Base-by-base conservation (phyloP, 2,113 vertebrate species). In the Trichechus manatus region DNA sequence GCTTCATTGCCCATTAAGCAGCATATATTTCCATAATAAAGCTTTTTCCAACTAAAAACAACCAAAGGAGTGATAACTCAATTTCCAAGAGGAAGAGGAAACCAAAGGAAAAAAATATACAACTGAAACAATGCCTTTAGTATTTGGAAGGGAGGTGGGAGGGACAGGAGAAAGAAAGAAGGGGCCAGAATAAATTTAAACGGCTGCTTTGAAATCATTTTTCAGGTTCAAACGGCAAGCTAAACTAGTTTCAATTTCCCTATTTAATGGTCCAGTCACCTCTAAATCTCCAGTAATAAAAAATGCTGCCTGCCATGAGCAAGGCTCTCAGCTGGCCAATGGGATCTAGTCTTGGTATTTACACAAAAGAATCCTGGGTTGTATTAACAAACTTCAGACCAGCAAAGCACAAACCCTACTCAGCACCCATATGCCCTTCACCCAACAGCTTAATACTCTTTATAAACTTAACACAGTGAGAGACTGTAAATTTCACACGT, bases 81-180 rank as follows among this genome's bases (percentile, higher is more conserved):
- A 80, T n/a, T 97, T 87, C 87, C 68, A 44, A 96, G 53, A 70
- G 44, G 87, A 50, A 79, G 53, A 96, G 42, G 9, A 80, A 82
- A 86, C 63, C 19, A 27, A 85, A 61, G 3, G 79, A 72, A 3
- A 68, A 74, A 92, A 87, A 95, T 42, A 91, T 0, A 89, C 59
- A 96, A 85, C 47, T 39, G 85, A 97, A 79, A 96, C 87, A 95
- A 97, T 47, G 25, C 64, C 39, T 95, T 94, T 33, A 50, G 36
- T 61, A 96, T 82, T 33, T 77, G 95, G 78, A 83, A 31, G 64
- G 93, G 39, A 88, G 89, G 36, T 11, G 17, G 88, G 63, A 92
- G 27, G 29, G 78, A 20, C 39, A 25, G 29, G 61, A 50, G n/a
- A 22, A 63, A 50, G n/a, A 22, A 63, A 68, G 68, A 82, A 42